Evolutionary conservation across 92 coral and sea anemone species (phyloP).

Genomic region (Bergia puertoricense): DNA sequence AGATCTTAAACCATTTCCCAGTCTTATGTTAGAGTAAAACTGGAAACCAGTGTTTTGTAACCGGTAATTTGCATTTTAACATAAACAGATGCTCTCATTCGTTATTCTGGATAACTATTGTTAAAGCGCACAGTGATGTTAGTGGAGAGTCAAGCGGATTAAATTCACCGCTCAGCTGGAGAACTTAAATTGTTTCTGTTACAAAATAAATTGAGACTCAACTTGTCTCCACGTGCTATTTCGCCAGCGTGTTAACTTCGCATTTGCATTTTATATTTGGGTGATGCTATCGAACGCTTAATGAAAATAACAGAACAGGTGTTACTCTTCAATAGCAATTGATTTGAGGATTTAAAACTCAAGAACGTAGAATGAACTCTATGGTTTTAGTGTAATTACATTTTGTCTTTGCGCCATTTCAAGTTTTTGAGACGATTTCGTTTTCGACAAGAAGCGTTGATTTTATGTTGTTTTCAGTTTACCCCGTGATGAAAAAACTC

Average conservation of each 20-base stretch:
- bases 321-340: background rate
- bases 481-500: background rate
- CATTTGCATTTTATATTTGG: conserved; percentile 19
- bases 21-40: background rate
- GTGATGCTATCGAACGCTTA: conserved; percentile 12
- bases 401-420: background rate
- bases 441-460: background rate
- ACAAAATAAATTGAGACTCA: conserved; percentile 13
- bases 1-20: background rate
- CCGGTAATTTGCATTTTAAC: background rate
- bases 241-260: conserved; percentile 4
- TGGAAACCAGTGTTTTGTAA: background rate
- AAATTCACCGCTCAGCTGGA: conserved; percentile 1
- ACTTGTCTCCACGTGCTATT: conserved; percentile 17
- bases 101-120: background rate
- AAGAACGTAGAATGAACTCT: background rate
- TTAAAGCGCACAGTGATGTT: background rate
- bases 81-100: background rate
- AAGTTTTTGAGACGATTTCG: background rate
- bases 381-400: conserved; percentile 8
- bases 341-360: background rate
- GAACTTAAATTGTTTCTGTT: conserved; percentile 19
- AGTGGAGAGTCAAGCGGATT: background rate
- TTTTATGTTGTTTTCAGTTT: background rate
- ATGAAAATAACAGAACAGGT: conserved; percentile 32